phyloP scores from a whole-genome alignment of 2,888 invertebrate genomes.

The Thyatira batis region DNA sequence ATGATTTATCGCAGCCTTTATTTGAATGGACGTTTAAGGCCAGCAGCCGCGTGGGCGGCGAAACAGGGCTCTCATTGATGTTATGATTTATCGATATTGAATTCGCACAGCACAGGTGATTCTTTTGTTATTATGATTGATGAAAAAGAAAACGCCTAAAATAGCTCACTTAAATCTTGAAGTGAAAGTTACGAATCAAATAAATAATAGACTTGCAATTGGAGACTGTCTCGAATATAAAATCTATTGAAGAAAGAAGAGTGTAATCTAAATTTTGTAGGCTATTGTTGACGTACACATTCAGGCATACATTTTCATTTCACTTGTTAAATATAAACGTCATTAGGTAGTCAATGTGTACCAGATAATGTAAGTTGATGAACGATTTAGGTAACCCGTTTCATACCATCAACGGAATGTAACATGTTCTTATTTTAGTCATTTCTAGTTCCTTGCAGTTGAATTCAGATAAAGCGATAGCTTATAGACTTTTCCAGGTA shows the following conservation, averaged over 20 bases:
- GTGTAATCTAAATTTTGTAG: background rate
- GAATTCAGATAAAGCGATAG: slow-evolving; percentile 23
- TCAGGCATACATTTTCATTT: background rate
- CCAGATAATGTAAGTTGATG: background rate
- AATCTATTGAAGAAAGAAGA: background rate
- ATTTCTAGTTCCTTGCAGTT: slow-evolving; percentile 10
- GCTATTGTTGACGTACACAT: background rate
- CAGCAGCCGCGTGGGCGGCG: slow-evolving; percentile 36
- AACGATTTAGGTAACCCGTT: background rate
- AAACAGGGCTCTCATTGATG: slow-evolving; percentile 46
- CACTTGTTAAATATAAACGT: no score
- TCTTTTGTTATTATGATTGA: slow-evolving; percentile 33
- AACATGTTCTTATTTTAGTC: background rate
- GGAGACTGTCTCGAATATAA: background rate
- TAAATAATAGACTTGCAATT: slow-evolving; percentile 3
- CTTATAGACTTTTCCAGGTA: slow-evolving; percentile 39
- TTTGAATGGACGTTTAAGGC: slow-evolving; percentile 38
- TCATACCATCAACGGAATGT: background rate
- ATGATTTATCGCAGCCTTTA: slow-evolving; percentile 39
- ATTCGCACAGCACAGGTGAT: slow-evolving; percentile 53
- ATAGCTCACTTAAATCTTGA: slow-evolving; percentile 10
- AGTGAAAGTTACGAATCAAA: slow-evolving; percentile 22
- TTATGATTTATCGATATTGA: slow-evolving; percentile 61
- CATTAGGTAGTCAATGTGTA: no score
- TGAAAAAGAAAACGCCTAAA: slow-evolving; percentile 17